phyloP scores from a whole-genome alignment of 1,140 invertebrate species.

The Parasteatoda tepidariorum region DNA sequence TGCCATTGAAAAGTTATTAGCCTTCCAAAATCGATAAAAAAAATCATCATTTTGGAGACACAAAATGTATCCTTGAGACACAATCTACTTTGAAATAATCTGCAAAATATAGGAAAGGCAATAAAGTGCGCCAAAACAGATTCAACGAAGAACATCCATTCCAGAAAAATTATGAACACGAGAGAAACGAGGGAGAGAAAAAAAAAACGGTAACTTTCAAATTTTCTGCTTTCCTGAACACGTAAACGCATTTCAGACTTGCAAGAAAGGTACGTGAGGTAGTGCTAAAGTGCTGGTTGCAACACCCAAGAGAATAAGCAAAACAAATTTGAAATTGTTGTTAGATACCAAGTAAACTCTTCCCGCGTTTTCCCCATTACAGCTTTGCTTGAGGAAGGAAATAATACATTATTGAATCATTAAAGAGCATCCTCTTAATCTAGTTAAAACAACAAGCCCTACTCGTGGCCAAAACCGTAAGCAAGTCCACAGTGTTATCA shows the following conservation, averaged over 20 bases:
- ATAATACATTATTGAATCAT: conserved; percentile 42
- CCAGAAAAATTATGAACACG: not conserved
- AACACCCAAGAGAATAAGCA: conserved; percentile 5
- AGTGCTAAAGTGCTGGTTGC: not conserved
- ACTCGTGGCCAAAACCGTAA: not conserved
- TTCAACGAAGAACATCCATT: not conserved
- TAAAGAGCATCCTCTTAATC: conserved; percentile 16
- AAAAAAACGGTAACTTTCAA: not conserved
- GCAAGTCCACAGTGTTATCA: not conserved
- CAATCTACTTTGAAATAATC: not conserved
- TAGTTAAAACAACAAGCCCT: conserved; percentile 1
- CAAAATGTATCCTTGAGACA: not conserved
- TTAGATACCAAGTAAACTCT: not conserved
- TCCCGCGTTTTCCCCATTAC: conserved; percentile 4
- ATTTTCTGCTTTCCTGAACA: not conserved
- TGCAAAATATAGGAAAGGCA: not conserved
- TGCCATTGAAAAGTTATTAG: not conserved
- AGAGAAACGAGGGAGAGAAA: not conserved
- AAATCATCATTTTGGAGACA: too few relatives aligned
- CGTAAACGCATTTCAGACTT: not conserved
- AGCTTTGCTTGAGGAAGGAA: not conserved
- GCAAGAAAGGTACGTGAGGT: not conserved
- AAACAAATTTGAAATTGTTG: conserved; percentile 34
- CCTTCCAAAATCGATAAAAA: not conserved
- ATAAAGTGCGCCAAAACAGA: not conserved